phyloP scores from a whole-genome alignment of 1,140 invertebrate genomes.

The Microvelia longipes region DNA sequence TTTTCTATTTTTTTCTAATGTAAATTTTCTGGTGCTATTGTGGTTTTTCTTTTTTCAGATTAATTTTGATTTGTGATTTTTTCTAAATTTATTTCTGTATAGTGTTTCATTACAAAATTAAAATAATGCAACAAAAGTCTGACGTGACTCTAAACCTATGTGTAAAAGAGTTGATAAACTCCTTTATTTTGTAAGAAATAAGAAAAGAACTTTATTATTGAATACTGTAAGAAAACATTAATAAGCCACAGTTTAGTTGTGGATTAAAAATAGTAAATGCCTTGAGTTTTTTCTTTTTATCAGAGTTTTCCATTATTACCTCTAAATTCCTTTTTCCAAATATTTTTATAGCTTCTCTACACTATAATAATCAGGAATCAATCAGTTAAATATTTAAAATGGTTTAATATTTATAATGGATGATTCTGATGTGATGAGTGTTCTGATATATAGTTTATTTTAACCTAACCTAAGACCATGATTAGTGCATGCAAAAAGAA shows the following conservation, averaged over 20 bases:
- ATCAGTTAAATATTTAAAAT: no score
- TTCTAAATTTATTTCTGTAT: background rate
- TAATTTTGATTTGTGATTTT: background rate
- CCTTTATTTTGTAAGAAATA: background rate
- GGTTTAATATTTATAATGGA: no score
- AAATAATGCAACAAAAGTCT: background rate
- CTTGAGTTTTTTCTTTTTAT: background rate
- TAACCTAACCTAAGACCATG: no score
- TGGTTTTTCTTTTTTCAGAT: constrained; percentile 1
- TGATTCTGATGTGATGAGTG: no score
- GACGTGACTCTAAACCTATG: background rate
- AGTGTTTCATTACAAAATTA: background rate
- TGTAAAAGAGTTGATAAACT: background rate
- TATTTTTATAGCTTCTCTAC: no score
- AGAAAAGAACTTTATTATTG: no score
- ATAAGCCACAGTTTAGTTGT: background rate
- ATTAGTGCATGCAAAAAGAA: no score
- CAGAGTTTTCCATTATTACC: no score
- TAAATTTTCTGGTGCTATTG: background rate
- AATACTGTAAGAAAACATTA: background rate
- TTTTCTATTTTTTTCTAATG: no score
- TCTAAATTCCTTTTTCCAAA: no score
- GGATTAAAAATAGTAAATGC: background rate
- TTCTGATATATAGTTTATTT: no score
- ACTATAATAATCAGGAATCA: no score